Evolutionary conservation across 1,140 invertebrate species (phyloP).

Genomic region (Cydia strobilella): DNA sequence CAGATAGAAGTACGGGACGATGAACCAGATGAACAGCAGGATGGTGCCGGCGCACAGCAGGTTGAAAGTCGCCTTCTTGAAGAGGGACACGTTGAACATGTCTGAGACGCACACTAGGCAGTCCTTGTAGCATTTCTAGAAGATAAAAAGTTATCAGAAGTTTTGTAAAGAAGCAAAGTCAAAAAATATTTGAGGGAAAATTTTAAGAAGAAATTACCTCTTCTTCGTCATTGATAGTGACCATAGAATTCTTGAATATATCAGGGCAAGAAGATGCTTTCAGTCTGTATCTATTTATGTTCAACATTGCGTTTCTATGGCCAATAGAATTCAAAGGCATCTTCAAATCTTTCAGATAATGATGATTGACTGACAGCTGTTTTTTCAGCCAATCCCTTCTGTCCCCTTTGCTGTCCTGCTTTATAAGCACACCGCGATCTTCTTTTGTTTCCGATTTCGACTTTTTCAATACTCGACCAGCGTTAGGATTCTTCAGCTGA

Average conservation of each 20-base stretch:
- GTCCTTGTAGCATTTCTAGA: conserved; percentile 89
- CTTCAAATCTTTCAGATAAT: conserved; percentile 88
- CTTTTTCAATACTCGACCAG: conserved; percentile 48
- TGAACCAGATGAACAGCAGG: conserved; percentile 93
- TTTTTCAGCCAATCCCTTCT: conserved; percentile 81
- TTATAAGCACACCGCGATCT: conserved; percentile 54
- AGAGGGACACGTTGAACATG: conserved; percentile 90
- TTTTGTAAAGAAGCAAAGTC: not conserved
- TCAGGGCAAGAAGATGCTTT: conserved; percentile 94
- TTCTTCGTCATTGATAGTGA: conserved; percentile 88
- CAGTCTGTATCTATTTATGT: conserved; percentile 89
- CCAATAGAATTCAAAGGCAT: conserved; percentile 90
- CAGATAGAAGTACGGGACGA: conserved; percentile 94
- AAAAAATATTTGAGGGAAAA: not conserved
- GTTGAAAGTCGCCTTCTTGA: conserved; percentile 89
- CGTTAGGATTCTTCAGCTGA: conserved; percentile 50
- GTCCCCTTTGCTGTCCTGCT: conserved; percentile 70
- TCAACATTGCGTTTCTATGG: conserved; percentile 90
- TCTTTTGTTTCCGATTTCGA: conserved; percentile 56
- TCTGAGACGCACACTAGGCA: conserved; percentile 85
- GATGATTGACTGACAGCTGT: conserved; percentile 83
- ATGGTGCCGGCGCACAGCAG: conserved; percentile 91
- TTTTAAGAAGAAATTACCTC: conserved; percentile 81
- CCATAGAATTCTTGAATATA: conserved; percentile 94
- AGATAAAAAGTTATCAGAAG: conserved; percentile 36